Base-by-base conservation (phyloP, 1,140 invertebrate species). In the Pararge aegeria region DNA sequence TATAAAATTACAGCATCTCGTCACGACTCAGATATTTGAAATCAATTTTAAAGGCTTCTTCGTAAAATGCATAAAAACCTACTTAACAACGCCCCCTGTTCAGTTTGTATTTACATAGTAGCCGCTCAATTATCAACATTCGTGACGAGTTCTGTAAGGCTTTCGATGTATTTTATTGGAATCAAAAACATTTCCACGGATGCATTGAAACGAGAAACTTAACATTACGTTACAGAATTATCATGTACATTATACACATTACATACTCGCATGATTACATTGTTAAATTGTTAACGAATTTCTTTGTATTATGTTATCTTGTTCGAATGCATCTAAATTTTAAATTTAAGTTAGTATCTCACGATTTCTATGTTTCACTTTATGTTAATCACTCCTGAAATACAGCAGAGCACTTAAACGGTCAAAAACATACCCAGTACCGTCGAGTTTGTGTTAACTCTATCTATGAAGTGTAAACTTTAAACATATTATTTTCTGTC, bases 81-180 rank as follows among this genome's bases (percentile, higher is more conserved):
- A n/a, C n/a, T n/a, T n/a, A n/a, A n/a, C n/a, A n/a, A n/a, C n/a
- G n/a, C n/a, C n/a, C n/a, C n/a, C n/a, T n/a, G n/a, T n/a, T n/a
- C n/a, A n/a, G n/a, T n/a, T n/a, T n/a, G n/a, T n/a, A n/a, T 51
- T 44, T 30, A 49, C 29, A 58, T 48, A 56, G 64, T 61, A 6
- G 64, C 44, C 46, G 67, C 56, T 56, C 60, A 51, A 52, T 37
- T 1, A 20, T 46, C 57, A 38, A 20, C 16, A 4, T 12, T 18
- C 12, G 15, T 12, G 9, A 5, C 9, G 10, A 19, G n/a, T 16
- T 10, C 15, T 46, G 10, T 46, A 54, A 59, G 60, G 77, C 75
- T 75, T 78, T 75, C 51, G 64, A 72, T 80, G 75, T 83, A 63
- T 66, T 78, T 53, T 55, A 56, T 67, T n/a, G n/a, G n/a, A 29